A percentile compares a stretch with the other conserved stretches of the same genome.
These are phyloP conservation scores for Thaumetopoea pityocampa DNA, from an alignment of 1,140 invertebrate genomes.

Conservation along the genomic window DNA sequence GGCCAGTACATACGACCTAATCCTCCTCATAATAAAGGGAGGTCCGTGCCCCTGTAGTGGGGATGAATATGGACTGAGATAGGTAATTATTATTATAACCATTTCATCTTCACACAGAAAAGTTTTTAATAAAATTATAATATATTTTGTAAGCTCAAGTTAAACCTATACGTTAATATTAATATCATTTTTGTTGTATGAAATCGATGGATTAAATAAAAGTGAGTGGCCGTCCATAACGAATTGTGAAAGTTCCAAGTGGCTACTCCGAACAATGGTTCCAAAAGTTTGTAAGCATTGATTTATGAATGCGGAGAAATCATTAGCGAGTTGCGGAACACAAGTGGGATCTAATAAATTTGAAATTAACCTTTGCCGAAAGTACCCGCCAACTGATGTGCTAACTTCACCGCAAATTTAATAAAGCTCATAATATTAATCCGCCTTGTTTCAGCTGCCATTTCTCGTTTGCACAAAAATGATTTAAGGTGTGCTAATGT, in stretches of 20 bases:
- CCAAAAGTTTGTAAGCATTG: conserved; percentile 29
- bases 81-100: no score
- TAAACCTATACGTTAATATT: no score
- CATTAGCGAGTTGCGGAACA: conserved; percentile 29
- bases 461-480: conserved; percentile 1
- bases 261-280: conserved; percentile 21
- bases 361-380: conserved; percentile 33
- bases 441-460: conserved; percentile 3
- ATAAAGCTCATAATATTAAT: conserved; percentile 19
- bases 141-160: no score
- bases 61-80: no score
- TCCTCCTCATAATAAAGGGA: no score
- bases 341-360: conserved; percentile 31
- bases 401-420: conserved; percentile 22
- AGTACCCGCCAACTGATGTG: conserved; percentile 29
- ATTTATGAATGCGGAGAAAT: conserved; percentile 35
- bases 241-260: conserved; percentile 22
- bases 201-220: conserved; percentile 4
- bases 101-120: no score
- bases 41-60: no score
- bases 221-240: conserved; percentile 2
- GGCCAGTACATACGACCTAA: no score
- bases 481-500: no score
- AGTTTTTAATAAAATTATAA: no score
- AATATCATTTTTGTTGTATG: not conserved